Base-by-base conservation (phyloP, 2,888 invertebrate species). In the Hydropsyche betteni region DNA sequence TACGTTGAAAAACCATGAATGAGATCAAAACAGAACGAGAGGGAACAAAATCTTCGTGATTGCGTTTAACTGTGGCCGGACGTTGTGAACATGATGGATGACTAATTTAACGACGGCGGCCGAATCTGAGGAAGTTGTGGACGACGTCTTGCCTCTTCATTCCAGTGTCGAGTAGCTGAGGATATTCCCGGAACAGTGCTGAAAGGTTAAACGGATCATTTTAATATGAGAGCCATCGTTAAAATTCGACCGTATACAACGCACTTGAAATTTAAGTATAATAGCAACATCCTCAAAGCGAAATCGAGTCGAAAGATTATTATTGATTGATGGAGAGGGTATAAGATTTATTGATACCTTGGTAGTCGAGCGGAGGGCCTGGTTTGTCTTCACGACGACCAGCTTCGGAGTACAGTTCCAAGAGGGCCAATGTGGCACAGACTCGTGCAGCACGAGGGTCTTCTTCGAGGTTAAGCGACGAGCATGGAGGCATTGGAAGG, bases 121-220 rank as follows among this genome's bases (percentile, higher is more conserved):
- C 96, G 84, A 96, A 96, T 82, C 95, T 92, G 81, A 96, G 90
- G 87, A 96, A 96, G 75, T 95, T 94, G 85, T 96, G 96, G 82
- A 95, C 95, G 69, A 95, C 93, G 86, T 96, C 95, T 83, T 95
- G 95, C 78, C 95, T 90, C 85, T 95, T 95, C 82, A 91, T 91
- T 79, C 92, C 93, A 80, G 90, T 90, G 86, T 92, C 91, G 73
- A 87, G 82, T 5, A 87, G 85, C 75, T 87, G 87, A 0, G 88
- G 87, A 83, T 88, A 87, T 83, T 88, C 86, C 78, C 87, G 86
- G 44, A 86, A 86, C 52, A 87, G 83, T 0, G 86, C 87, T 86
- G 83, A 79, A 78, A 68, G 24, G 1, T 24, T 24, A 24, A 6
- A 14, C 55, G 24, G 55, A 12, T 4, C 6, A 14, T 55, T 55